Percentiles rank a stretch among this genome's conserved stretches.
phyloP scores from a whole-genome alignment of 2,888 invertebrate species.

The Colostygia pectinataria region DNA sequence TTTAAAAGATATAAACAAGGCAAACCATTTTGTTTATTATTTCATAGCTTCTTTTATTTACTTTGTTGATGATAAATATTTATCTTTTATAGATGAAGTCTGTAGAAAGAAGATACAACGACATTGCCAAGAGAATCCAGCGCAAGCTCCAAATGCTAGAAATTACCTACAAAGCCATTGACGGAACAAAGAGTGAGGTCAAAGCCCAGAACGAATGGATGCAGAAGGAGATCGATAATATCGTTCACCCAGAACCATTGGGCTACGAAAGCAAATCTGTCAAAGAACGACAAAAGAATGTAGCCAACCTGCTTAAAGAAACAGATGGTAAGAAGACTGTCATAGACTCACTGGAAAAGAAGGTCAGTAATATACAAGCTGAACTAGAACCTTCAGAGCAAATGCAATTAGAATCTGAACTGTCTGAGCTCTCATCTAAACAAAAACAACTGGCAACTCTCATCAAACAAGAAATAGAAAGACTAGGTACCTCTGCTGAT shows the following conservation, averaged over 20 bases:
- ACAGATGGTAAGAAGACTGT: slow-evolving; percentile 92
- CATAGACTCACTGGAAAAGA: slow-evolving; percentile 91
- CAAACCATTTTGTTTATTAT: no score
- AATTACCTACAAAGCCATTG: slow-evolving; percentile 91
- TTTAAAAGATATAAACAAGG: no score
- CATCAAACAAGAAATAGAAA: slow-evolving; percentile 88
- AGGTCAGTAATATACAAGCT: slow-evolving; percentile 91
- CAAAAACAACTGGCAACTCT: slow-evolving; percentile 88
- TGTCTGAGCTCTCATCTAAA: slow-evolving; percentile 88
- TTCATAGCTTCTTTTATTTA: no score
- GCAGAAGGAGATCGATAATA: slow-evolving; percentile 86
- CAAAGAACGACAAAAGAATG: slow-evolving; percentile 87
- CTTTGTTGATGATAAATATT: neutral
- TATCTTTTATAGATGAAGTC: slow-evolving; percentile 85
- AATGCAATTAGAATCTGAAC: slow-evolving; percentile 88
- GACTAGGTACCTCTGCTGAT: slow-evolving; percentile 86
- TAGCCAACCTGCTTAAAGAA: slow-evolving; percentile 91
- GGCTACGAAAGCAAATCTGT: slow-evolving; percentile 91
- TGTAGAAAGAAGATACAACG: slow-evolving; percentile 91
- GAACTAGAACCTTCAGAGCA: slow-evolving; percentile 94
- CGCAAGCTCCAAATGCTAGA: slow-evolving; percentile 92
- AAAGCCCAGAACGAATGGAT: slow-evolving; percentile 91
- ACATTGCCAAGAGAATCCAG: slow-evolving; percentile 92
- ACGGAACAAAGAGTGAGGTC: slow-evolving; percentile 91
- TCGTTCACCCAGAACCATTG: slow-evolving; percentile 86